phyloP scores from a whole-genome alignment of 2,113 vertebrate species.

The Athene noctua region DNA sequence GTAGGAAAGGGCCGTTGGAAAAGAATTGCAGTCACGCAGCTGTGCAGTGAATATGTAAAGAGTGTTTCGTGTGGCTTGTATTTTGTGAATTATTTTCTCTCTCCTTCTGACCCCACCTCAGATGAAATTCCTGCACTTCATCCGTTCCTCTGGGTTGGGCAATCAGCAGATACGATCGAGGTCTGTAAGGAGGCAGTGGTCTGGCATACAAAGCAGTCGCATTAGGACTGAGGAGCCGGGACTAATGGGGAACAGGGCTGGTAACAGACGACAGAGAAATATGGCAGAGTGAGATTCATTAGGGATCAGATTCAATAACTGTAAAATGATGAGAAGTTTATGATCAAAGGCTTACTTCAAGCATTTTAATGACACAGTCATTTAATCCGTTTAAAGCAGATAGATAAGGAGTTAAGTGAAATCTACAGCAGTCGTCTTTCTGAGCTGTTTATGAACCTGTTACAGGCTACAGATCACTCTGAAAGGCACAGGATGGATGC shows the following conservation, averaged over 20 bases:
- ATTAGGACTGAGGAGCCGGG: not conserved
- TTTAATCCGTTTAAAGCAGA: constrained; percentile 38
- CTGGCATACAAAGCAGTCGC: not conserved
- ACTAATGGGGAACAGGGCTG: not conserved
- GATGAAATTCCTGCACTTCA: constrained; percentile 37
- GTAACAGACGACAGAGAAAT: not conserved
- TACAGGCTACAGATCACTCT: not conserved
- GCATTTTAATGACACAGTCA: constrained; percentile 42
- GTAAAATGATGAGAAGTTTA: constrained; percentile 52
- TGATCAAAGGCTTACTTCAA: constrained; percentile 57
- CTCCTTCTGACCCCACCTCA: constrained; percentile 25
- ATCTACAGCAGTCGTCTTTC: not conserved
- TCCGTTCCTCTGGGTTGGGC: constrained; percentile 23
- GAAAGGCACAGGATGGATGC: constrained; percentile 2
- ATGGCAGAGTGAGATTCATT: constrained; percentile 18
- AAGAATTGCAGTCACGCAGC: not conserved
- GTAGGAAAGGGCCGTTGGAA: not conserved
- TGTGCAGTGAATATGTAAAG: not conserved
- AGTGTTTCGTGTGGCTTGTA: not conserved
- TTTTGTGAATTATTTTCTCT: constrained; percentile 46
- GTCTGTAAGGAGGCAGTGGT: not conserved
- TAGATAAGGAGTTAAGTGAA: constrained; percentile 62
- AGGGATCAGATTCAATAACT: constrained; percentile 38
- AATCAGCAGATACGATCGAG: constrained; percentile 29
- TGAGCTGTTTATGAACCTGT: constrained; percentile 37